Percentiles rank a stretch among this genome's conserved stretches.
These are phyloP conservation scores for Drosophila anceps DNA, from an alignment of 2,888 invertebrate species.

Conservation along the genomic window DNA sequence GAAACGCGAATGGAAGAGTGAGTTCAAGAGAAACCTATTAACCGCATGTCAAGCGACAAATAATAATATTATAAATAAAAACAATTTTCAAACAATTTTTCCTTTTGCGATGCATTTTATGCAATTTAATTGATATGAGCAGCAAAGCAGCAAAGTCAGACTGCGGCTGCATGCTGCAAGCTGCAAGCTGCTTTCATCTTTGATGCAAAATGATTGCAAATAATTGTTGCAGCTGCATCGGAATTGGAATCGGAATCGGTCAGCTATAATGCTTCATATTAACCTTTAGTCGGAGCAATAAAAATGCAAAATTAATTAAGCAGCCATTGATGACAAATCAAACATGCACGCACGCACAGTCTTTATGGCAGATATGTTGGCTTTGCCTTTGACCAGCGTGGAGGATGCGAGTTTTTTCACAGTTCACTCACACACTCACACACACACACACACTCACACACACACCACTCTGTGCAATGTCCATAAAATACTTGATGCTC, in stretches of 20 bases:
- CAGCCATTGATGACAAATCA: conserved; percentile 16
- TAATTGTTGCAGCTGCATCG: background rate
- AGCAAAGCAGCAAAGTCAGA: too few relatives aligned
- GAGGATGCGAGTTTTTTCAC: background rate
- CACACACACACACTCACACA: background rate
- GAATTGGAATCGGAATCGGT: background rate
- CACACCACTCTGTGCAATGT: conserved; percentile 33
- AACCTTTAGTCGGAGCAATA: background rate
- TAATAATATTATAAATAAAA: conserved; percentile 2
- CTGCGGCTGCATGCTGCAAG: too few relatives aligned
- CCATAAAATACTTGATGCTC: conserved; percentile 36
- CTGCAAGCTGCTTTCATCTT: too few relatives aligned
- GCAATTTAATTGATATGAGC: background rate
- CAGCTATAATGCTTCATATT: conserved; percentile 18
- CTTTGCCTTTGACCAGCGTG: conserved; percentile 1
- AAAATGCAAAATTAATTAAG: conserved; percentile 31
- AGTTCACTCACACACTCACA: background rate
- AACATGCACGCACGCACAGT: background rate
- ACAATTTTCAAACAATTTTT: background rate
- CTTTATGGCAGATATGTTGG: conserved; percentile 14
- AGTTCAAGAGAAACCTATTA: background rate
- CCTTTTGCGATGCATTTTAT: background rate
- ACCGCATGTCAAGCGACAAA: background rate
- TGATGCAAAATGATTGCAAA: background rate
- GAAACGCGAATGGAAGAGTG: background rate